phyloP scores from a whole-genome alignment of 2,113 vertebrate species.

The Vimba vimba region DNA sequence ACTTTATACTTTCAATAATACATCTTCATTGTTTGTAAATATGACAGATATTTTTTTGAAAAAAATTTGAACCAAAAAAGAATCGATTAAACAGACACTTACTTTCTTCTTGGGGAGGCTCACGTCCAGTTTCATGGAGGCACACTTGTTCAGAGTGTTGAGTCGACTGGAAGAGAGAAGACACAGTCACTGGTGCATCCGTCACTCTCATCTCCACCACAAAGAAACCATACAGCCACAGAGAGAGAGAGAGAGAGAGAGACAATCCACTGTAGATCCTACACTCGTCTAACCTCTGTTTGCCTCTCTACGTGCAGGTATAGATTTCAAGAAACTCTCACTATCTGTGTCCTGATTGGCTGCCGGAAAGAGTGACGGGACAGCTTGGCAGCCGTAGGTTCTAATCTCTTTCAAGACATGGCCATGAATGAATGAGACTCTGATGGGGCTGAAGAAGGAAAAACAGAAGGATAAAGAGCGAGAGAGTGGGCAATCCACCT shows the following conservation, averaged over 20 bases:
- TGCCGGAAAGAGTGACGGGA: slow-evolving; percentile 1
- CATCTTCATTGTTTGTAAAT: neutral
- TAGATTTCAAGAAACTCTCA: slow-evolving; percentile 32
- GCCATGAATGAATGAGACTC: slow-evolving; percentile 31
- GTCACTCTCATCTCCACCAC: slow-evolving; percentile 18
- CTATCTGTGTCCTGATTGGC: slow-evolving; percentile 29
- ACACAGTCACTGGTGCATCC: slow-evolving; percentile 31
- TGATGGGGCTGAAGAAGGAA: neutral
- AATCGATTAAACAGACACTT: slow-evolving; percentile 61
- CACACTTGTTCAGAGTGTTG: slow-evolving; percentile 96
- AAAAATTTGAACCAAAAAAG: neutral
- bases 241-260: neutral
- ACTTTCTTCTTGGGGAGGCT: slow-evolving; percentile 96
- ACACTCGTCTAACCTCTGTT: slow-evolving; percentile 4
- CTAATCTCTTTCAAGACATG: slow-evolving; percentile 40
- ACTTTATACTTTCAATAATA: neutral
- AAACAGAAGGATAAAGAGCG: slow-evolving; percentile 6
- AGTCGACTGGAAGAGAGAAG: slow-evolving; percentile 84
- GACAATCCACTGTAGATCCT: neutral
- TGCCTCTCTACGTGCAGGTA: slow-evolving; percentile 40
- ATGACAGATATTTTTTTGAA: neutral
- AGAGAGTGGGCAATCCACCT: slow-evolving; percentile 30
- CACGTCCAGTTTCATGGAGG: slow-evolving; percentile 99
- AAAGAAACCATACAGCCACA: slow-evolving; percentile 5
- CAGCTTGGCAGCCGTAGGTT: slow-evolving; percentile 6